A percentile compares a stretch with the other conserved stretches of the same genome.
Conservation (phyloP, 2,797 vertebrate species). For the Sebastes diaconus region DNA sequence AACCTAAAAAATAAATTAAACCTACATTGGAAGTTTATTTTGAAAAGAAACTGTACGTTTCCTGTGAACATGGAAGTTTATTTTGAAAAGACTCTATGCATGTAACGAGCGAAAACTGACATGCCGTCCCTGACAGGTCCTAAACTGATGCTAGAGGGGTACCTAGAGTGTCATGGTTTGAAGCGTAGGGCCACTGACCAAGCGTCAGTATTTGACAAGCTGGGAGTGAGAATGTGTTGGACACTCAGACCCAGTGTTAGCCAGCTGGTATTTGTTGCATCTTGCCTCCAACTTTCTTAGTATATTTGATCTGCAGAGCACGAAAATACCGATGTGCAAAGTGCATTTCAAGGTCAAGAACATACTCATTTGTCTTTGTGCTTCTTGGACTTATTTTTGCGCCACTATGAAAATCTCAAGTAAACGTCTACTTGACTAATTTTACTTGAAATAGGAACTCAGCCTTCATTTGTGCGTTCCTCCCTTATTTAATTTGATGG, state of each 20-base stretch:
- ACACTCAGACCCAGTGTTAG: background rate
- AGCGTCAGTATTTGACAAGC: background rate
- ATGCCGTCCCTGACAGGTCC: background rate
- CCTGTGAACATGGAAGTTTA: background rate
- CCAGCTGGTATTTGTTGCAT: background rate
- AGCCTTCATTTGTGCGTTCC: background rate
- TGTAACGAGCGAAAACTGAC: background rate
- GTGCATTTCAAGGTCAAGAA: background rate
- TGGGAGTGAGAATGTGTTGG: background rate
- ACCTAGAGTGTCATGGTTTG: background rate
- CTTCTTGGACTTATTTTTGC: background rate
- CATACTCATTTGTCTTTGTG: background rate
- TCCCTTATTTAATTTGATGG: background rate
- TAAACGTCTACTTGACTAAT: background rate
- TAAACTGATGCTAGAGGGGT: background rate
- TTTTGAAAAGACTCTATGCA: background rate
- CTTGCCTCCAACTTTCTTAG: background rate
- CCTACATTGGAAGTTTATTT: background rate
- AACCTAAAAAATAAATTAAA: background rate
- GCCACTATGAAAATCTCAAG: background rate
- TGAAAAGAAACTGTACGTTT: background rate
- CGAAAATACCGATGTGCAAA: background rate
- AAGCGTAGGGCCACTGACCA: background rate
- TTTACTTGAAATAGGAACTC: background rate
- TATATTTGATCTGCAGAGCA: background rate